These are phyloP conservation scores for Cyclophora albipunctata DNA, from an alignment of 2,888 invertebrate genomes.

Conservation along the genomic window DNA sequence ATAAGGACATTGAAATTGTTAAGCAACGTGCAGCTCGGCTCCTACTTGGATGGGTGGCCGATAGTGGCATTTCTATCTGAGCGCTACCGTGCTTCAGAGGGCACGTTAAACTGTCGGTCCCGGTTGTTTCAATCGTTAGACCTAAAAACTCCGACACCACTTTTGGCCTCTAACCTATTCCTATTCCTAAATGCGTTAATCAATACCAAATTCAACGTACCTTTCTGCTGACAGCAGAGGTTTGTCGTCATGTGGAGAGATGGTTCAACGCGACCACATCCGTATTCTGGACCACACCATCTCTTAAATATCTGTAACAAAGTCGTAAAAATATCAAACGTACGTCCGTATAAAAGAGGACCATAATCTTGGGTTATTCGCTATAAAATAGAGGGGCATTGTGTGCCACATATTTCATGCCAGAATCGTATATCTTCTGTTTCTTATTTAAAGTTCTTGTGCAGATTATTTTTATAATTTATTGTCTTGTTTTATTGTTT, in stretches of 20 bases:
- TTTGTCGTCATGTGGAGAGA: constrained; percentile 64
- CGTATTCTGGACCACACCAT: constrained; percentile 37
- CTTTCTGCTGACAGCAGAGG: constrained; percentile 70
- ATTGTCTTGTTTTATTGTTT: constrained; percentile 5
- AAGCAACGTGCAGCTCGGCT: too few relatives aligned
- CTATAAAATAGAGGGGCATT: constrained; percentile 6
- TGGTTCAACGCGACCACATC: constrained; percentile 45
- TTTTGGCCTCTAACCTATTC: too few relatives aligned
- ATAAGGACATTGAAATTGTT: too few relatives aligned
- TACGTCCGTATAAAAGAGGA: constrained; percentile 4
- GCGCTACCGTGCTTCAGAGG: too few relatives aligned
- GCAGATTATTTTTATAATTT: constrained; percentile 12
- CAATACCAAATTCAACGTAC: constrained; percentile 20
- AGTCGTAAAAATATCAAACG: constrained; percentile 8
- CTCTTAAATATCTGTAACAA: constrained; percentile 38
- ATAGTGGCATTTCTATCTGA: too few relatives aligned
- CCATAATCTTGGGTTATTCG: constrained; percentile 6
- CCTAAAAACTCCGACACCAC: too few relatives aligned
- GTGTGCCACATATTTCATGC: background rate
- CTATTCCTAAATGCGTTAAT: too few relatives aligned
- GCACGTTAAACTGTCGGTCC: too few relatives aligned
- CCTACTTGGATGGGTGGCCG: too few relatives aligned
- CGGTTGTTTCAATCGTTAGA: too few relatives aligned
- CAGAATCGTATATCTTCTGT: constrained; percentile 1
- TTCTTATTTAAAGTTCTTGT: constrained; percentile 7